A percentile compares a stretch with the other conserved stretches of the same genome.
These are phyloP conservation scores for Paradoxurus hermaphroditus DNA, from an alignment of 2,113 vertebrate genomes.

Conservation along the genomic window DNA sequence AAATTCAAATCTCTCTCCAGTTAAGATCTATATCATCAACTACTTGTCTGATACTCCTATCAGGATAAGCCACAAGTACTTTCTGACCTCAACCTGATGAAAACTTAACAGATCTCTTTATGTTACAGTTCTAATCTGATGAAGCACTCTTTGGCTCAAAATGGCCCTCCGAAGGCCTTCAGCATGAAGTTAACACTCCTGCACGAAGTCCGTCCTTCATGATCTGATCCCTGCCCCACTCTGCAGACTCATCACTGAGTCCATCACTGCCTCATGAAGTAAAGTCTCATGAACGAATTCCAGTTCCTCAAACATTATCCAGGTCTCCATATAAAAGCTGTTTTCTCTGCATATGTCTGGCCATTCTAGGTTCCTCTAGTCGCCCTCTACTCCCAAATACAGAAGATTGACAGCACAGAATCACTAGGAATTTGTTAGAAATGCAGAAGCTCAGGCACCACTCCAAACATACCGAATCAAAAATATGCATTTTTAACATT, in stretches of 20 bases:
- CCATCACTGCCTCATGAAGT: neutral
- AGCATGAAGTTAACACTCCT: neutral
- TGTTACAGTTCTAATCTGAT: neutral
- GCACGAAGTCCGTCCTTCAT: conserved; percentile 2
- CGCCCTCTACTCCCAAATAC: conserved; percentile 1
- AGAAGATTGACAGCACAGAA: neutral
- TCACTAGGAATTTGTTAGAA: neutral
- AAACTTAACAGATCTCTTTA: conserved; percentile 14
- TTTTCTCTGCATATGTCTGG: neutral
- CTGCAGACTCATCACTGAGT: neutral
- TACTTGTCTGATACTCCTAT: neutral
- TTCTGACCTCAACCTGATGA: neutral
- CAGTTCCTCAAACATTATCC: conserved; percentile 16
- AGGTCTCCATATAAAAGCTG: neutral
- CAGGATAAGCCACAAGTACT: neutral
- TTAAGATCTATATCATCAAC: neutral
- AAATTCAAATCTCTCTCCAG: neutral
- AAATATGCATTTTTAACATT: conserved; percentile 24
- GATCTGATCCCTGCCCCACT: neutral
- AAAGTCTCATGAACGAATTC: neutral
- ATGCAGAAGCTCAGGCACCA: neutral
- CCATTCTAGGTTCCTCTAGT: neutral
- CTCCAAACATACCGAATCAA: neutral
- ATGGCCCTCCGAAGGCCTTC: neutral
- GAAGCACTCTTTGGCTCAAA: conserved; percentile 1